Evolutionary conservation across 2,113 vertebrate genomes (phyloP).

Genomic region (Poeciliopsis prolifica): DNA sequence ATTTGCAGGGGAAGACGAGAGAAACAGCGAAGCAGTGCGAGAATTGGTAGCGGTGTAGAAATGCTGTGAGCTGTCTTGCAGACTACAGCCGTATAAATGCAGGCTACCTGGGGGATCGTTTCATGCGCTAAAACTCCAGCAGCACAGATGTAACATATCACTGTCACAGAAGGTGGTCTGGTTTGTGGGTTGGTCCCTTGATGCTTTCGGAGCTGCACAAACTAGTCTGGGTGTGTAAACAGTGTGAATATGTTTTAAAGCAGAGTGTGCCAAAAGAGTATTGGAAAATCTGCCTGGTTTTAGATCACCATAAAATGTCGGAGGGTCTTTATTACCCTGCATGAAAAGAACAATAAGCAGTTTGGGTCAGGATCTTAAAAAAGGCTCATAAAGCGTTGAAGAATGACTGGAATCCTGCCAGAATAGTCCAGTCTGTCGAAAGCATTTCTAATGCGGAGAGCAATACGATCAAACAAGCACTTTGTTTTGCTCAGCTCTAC

Average conservation of each 20-base stretch:
- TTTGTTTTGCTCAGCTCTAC: background rate
- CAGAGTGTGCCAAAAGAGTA: conserved; percentile 20
- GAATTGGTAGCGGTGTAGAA: background rate
- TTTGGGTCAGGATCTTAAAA: conserved; percentile 41
- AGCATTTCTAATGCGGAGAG: conserved; percentile 4
- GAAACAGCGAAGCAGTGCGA: background rate
- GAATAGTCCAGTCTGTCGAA: conserved; percentile 19
- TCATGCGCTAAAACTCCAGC: conserved; percentile 15
- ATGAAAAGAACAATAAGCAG: conserved; percentile 54
- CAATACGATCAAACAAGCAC: background rate
- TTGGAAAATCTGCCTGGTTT: conserved; percentile 51
- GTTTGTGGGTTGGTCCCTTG: conserved; percentile 29
- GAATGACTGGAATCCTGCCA: conserved; percentile 56
- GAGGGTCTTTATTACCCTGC: conserved; percentile 32
- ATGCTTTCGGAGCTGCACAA: conserved; percentile 33
- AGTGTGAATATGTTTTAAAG: conserved; percentile 38
- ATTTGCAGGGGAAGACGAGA: background rate
- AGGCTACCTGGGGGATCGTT: conserved; percentile 37
- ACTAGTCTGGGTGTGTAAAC: conserved; percentile 47
- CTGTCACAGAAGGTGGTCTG: conserved; percentile 46
- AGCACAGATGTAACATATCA: conserved; percentile 33
- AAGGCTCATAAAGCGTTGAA: conserved; percentile 37
- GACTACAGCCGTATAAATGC: background rate
- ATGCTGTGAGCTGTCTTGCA: background rate
- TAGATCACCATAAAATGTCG: conserved; percentile 42